Evolutionary conservation across 2,888 invertebrate genomes (phyloP), one percentile per base, ranked within the genome.

Genomic region (Phlogophora meticulosa): DNA sequence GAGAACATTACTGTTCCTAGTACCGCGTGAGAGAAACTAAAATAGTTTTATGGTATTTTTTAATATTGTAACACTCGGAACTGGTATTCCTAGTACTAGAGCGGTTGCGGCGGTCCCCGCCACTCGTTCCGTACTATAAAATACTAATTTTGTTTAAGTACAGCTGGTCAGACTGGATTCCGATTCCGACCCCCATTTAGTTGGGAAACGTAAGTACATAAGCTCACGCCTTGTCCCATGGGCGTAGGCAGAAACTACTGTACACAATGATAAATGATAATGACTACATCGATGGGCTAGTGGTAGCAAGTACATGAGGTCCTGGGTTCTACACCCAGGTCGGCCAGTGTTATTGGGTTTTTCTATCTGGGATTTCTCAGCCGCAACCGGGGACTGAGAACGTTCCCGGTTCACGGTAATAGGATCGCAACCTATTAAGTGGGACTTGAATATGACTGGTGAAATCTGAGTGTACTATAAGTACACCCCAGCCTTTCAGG

Each of bases 31-130:
- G 42, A 49, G 69, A 43, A 32, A 38, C 69, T 38, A 69, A 59
- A 67, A 67, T 69, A 70, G 32, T 43, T 43, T 38, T 13, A 69
- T 22, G 22, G 60, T 45, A 32, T 28, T 28, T 28, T 28, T 28
- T 28, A 20, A 4, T 51, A 45, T 34, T 10, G 22, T 11, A 40
- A 28, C 24, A 43, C 2, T 10, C 36, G 0, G 11, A 48, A 71
- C 69, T 17, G 52, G 69, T 61, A 40, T 48, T 34, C n/a, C 45
- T 3, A 22, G 43, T 22, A 13, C 4, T 3, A 40, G 11, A 40
- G 28, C 40, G 24, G 20, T 62, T 46, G 46, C 62, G 36, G 34
- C 62, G 53, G 45, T 32, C 20, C 1, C 13, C 7, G 13, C 17
- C 17, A 7, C n/a, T 20, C 24, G 36, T 38, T 52, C 36, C 40